Evolutionary conservation across 2,888 invertebrate species (phyloP).

Genomic region (Agrochola lychnidis): DNA sequence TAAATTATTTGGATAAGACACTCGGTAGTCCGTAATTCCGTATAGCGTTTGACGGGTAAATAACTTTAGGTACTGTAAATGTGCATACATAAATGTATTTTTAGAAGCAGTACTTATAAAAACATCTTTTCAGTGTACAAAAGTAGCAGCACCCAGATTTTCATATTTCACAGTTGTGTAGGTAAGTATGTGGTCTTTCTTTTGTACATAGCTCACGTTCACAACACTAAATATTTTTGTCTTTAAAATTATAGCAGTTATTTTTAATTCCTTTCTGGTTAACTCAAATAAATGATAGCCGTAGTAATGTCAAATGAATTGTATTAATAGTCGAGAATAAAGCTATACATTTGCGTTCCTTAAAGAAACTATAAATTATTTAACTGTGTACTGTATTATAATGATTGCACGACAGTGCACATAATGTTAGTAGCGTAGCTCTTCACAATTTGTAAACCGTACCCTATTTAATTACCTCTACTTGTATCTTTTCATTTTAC

Average conservation of each 20-base stretch:
- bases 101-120: neutral
- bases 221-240: neutral
- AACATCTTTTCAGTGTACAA: neutral
- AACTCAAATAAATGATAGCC: too few relatives aligned
- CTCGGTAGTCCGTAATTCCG: too few relatives aligned
- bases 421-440: neutral
- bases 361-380: neutral
- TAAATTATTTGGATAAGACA: too few relatives aligned
- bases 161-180: too few relatives aligned
- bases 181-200: neutral
- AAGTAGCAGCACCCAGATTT: too few relatives aligned
- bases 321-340: neutral
- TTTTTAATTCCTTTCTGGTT: neutral
- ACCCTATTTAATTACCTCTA: neutral
- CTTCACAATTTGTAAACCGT: neutral
- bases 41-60: too few relatives aligned
- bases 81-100: too few relatives aligned
- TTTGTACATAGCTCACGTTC: neutral
- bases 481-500: slow-evolving; percentile 1
- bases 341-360: neutral
- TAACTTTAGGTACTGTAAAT: too few relatives aligned
- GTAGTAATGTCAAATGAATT: neutral
- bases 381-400: neutral
- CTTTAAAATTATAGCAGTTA: too few relatives aligned
- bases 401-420: neutral